phyloP scores from a whole-genome alignment of 2,113 vertebrate genomes.

The Henicopernis longicauda region DNA sequence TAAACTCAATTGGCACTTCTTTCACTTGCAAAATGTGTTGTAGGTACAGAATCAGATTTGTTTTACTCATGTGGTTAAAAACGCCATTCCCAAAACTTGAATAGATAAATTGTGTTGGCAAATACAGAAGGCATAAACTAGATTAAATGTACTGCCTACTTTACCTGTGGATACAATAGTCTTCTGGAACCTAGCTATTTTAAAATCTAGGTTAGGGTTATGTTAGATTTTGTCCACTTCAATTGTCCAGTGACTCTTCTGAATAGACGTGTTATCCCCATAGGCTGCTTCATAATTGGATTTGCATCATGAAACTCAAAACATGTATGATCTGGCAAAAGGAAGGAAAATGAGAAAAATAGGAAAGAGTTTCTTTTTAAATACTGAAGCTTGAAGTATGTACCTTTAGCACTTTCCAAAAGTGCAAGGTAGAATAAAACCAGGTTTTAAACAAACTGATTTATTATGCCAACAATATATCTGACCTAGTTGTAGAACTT shows the following conservation, averaged over 20 bases:
- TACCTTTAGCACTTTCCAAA: not conserved
- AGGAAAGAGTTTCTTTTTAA: not conserved
- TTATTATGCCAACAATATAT: slow-evolving; percentile 16
- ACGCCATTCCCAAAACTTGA: not conserved
- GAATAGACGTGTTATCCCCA: not conserved
- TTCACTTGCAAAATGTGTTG: not conserved
- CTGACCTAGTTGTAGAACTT: slow-evolving; percentile 39
- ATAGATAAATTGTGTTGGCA: not conserved
- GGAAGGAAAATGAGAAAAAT: not conserved
- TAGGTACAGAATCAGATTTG: not conserved
- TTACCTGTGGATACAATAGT: not conserved
- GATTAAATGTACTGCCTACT: not conserved
- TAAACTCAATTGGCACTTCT: not conserved
- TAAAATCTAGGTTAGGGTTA: not conserved
- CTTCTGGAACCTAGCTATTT: not conserved
- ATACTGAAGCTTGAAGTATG: not conserved
- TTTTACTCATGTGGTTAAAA: not conserved
- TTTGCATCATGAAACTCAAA: not conserved
- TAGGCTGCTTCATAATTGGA: not conserved
- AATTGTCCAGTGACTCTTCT: not conserved
- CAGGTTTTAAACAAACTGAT: not conserved
- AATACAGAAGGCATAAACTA: not conserved
- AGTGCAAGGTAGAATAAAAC: not conserved
- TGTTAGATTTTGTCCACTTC: not conserved
- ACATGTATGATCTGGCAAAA: not conserved